A percentile compares a stretch with the other conserved stretches of the same genome.
Conservation (phyloP, 2,888 invertebrate species). For the Platycheirus rosarum region DNA sequence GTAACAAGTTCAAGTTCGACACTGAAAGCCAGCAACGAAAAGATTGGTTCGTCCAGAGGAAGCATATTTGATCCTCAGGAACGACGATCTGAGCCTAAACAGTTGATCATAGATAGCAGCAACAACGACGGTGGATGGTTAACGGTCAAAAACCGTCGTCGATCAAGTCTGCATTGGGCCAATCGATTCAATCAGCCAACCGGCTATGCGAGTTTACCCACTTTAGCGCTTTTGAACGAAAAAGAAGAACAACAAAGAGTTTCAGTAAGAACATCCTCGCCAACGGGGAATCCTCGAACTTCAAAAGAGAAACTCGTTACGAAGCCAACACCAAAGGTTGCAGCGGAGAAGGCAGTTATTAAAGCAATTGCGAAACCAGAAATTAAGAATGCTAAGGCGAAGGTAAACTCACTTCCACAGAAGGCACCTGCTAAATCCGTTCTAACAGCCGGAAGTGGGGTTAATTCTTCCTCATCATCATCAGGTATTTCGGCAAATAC, state of each 20-base stretch:
- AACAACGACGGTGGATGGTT: constrained; percentile 88
- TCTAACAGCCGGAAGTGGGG: constrained; percentile 2
- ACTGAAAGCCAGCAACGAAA: constrained; percentile 81
- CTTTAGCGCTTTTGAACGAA: constrained; percentile 84
- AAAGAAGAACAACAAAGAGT: constrained; percentile 78
- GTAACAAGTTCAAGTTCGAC: constrained; percentile 82
- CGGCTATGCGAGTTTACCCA: constrained; percentile 91
- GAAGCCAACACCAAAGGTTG: constrained; percentile 53
- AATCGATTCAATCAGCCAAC: constrained; percentile 92
- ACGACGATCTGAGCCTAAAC: constrained; percentile 80
- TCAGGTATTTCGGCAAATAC: constrained; percentile 51
- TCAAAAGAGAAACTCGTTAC: constrained; percentile 53
- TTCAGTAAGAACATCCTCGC: constrained; percentile 5
- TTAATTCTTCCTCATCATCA: constrained; percentile 42
- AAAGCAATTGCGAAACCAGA: constrained; percentile 77
- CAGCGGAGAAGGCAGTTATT: constrained; percentile 67
- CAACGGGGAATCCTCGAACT: constrained; percentile 16
- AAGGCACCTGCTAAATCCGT: constrained; percentile 47
- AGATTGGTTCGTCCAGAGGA: constrained; percentile 79
- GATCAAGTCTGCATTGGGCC: constrained; percentile 88
- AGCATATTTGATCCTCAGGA: constrained; percentile 78
- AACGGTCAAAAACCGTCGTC: constrained; percentile 91
- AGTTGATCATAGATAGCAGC: constrained; percentile 76
- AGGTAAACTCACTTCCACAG: constrained; percentile 80
- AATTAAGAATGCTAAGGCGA: constrained; percentile 81